phyloP scores from a whole-genome alignment of 1,140 invertebrate genomes.

The Drosophila tropicalis region DNA sequence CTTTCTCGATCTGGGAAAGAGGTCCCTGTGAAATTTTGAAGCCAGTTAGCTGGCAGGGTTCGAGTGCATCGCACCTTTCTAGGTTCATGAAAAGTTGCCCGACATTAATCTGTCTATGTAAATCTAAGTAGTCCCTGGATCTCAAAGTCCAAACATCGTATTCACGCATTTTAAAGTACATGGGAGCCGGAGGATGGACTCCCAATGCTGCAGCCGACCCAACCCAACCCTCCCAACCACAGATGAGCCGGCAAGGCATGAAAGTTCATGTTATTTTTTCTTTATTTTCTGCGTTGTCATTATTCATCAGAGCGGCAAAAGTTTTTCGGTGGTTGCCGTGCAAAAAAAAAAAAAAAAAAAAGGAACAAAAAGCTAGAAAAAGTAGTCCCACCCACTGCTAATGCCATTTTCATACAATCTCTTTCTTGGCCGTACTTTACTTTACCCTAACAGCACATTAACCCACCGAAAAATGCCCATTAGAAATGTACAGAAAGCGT shows the following conservation, averaged over 20 bases:
- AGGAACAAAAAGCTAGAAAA: slow-evolving; percentile 43
- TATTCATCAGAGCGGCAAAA: slow-evolving; percentile 66
- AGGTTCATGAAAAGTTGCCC: neutral
- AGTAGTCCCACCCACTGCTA: slow-evolving; percentile 8
- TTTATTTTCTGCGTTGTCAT: slow-evolving; percentile 57
- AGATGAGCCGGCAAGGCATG: slow-evolving; percentile 32
- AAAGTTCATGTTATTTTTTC: slow-evolving; percentile 53
- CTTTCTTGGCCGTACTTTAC: slow-evolving; percentile 42
- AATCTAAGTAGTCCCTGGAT: slow-evolving; percentile 42
- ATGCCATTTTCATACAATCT: slow-evolving; percentile 45
- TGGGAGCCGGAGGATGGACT: slow-evolving; percentile 6
- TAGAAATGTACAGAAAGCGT: slow-evolving; percentile 57
- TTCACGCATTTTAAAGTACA: slow-evolving; percentile 61
- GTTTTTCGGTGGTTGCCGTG: slow-evolving; percentile 40
- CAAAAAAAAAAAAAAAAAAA: slow-evolving; percentile 35
- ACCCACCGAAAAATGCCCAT: slow-evolving; percentile 73
- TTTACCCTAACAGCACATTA: slow-evolving; percentile 80
- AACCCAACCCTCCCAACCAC: slow-evolving; percentile 6
- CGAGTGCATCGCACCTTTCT: neutral
- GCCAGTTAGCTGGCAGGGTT: neutral
- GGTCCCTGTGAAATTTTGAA: neutral
- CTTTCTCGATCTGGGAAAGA: neutral
- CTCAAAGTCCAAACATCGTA: slow-evolving; percentile 49
- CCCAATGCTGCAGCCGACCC: neutral
- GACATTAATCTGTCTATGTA: slow-evolving; percentile 65